A percentile compares a stretch with the other conserved stretches of the same genome.
phyloP scores from a whole-genome alignment of 2,797 vertebrate species.

The Anisognathus igniventris region DNA sequence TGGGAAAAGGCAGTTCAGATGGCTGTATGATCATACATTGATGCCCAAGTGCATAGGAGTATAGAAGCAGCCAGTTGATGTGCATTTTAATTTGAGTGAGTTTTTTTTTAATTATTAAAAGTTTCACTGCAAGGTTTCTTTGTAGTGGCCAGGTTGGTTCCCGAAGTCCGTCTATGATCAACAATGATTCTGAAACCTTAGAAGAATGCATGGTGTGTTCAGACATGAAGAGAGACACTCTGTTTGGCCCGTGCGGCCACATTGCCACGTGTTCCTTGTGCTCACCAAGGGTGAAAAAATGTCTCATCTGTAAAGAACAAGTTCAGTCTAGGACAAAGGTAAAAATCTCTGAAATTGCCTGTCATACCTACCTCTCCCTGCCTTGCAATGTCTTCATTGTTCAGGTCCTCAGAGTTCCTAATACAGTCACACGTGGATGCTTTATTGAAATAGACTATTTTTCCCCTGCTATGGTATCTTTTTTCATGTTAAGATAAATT shows the following conservation, averaged over 20 bases:
- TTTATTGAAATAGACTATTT: background rate
- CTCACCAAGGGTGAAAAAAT: conserved; percentile 98
- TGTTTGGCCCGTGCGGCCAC: conserved; percentile 97
- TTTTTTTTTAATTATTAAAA: background rate
- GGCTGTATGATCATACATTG: background rate
- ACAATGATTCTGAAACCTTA: conserved; percentile 92
- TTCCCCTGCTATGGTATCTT: background rate
- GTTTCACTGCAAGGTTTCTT: conserved; percentile 41
- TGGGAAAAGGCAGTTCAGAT: background rate
- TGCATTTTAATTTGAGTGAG: background rate
- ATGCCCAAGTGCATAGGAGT: background rate
- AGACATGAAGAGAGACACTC: conserved; percentile 97
- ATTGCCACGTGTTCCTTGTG: conserved; percentile 98
- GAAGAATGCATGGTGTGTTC: conserved; percentile 99
- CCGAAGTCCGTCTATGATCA: conserved; percentile 93
- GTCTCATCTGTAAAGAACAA: conserved; percentile 98
- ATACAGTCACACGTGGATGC: background rate
- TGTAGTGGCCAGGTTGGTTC: conserved; percentile 93
- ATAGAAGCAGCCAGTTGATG: background rate
- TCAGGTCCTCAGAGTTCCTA: background rate
- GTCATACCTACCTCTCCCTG: background rate
- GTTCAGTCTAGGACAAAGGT: conserved; percentile 99
- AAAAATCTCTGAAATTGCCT: background rate
- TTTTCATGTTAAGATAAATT: background rate
- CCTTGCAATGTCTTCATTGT: background rate